Evolutionary conservation across 2,113 vertebrate genomes (phyloP), one percentile per base, ranked within the genome.

Genomic region (Arenaria interpres): DNA sequence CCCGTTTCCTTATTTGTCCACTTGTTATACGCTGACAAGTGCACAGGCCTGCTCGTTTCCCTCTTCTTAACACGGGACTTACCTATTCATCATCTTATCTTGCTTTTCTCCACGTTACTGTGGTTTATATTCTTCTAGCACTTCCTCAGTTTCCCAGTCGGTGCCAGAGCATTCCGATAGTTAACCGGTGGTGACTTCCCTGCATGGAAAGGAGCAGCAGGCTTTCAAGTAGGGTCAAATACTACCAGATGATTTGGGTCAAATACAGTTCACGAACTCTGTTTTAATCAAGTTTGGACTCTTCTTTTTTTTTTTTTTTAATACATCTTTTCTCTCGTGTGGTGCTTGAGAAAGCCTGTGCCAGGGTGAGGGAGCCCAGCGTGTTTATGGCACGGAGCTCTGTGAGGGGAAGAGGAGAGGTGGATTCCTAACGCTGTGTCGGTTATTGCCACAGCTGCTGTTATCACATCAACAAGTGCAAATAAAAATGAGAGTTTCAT

Each of bases 251-350:
- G 3, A 41, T 41, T 73, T 20, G 27, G 32, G 54, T 91, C 23
- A 56, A 16, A 32, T 50, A 14, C 4, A 27, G 20, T 54, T 85
- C 10, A 37, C 24, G 14, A 9, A 2, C 39, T 77, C 35, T 8
- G 50, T 63, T 19, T 53, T 30, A 3, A 75, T 46, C 43, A 32
- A 24, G 18, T 68, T 67, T 37, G 69, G 25, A 18, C 19, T 41
- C 8, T 30, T 22, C 27, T 14, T 23, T 43, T 43, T 41, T 41
- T 41, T 41, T 41, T 41, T 35, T 14, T 45, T 15, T 43, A 4
- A 1, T n/a, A 4, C 3, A 4, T 22, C 7, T 50, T 18, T 62
- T n/a, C 5, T 69, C 11, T 22, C 0, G 2, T 1, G 9, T 17
- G 57, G 25, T 45, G n/a, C 22, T 73, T 14, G 71, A 22, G 18